phyloP scores from a whole-genome alignment of 1,140 invertebrate species.

The Drosophila pachea region DNA sequence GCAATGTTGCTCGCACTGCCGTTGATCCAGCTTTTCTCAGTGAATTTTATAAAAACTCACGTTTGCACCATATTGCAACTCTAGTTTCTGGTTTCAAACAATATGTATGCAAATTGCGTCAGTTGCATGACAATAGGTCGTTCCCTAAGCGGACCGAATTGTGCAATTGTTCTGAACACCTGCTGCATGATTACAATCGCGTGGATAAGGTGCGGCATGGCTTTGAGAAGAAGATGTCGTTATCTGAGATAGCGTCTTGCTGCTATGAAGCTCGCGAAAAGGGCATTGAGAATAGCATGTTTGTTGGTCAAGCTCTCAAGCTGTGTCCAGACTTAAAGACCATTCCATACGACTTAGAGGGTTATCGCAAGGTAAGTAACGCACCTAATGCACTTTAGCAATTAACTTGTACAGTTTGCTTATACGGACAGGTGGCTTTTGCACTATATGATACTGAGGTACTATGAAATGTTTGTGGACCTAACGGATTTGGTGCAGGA shows the following conservation, averaged over 20 bases:
- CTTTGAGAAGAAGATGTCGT: slow-evolving; percentile 83
- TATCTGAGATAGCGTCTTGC: slow-evolving; percentile 97
- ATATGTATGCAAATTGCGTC: slow-evolving; percentile 88
- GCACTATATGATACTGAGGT: slow-evolving; percentile 93
- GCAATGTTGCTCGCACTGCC: slow-evolving; percentile 80
- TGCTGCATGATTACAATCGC: slow-evolving; percentile 56
- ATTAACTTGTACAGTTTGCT: neutral
- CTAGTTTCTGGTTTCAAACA: slow-evolving; percentile 93
- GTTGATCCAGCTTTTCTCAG: slow-evolving; percentile 89
- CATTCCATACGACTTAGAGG: slow-evolving; percentile 98
- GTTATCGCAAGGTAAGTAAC: slow-evolving; percentile 85
- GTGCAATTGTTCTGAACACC: slow-evolving; percentile 76
- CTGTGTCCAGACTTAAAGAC: slow-evolving; percentile 93
- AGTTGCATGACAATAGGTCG: slow-evolving; percentile 80
- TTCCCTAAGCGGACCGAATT: slow-evolving; percentile 82
- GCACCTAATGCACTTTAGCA: no score
- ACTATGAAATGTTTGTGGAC: slow-evolving; percentile 97
- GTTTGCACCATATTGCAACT: slow-evolving; percentile 95
- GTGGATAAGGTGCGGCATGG: slow-evolving; percentile 67
- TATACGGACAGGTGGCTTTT: slow-evolving; percentile 83
- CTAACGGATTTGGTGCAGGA: slow-evolving; percentile 86
- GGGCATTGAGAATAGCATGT: slow-evolving; percentile 97
- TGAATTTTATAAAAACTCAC: slow-evolving; percentile 96
- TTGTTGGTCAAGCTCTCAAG: slow-evolving; percentile 92
- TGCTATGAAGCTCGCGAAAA: slow-evolving; percentile 95